Evolutionary conservation across 2,797 vertebrate species (phyloP).

Genomic region (Babyrousa celebensis): DNA sequence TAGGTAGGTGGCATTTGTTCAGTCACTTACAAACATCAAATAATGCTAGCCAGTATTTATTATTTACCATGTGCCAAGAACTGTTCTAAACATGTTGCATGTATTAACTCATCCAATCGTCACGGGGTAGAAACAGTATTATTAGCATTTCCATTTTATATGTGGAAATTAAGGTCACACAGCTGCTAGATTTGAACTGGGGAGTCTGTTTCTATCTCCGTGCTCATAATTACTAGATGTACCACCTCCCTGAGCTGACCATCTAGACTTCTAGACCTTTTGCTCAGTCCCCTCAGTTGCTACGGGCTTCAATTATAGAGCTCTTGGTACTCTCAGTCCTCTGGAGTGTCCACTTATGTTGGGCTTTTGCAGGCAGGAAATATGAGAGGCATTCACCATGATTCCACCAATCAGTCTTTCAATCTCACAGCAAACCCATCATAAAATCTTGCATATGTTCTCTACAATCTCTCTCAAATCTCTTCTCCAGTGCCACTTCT

Average conservation of each 20-base stretch:
- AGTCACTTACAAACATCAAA: constrained; percentile 64
- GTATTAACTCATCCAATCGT: constrained; percentile 54
- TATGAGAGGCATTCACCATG: not conserved
- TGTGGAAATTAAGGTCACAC: constrained; percentile 58
- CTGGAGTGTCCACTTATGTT: not conserved
- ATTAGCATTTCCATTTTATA: constrained; percentile 50
- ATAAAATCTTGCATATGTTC: constrained; percentile 41
- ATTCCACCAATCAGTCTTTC: constrained; percentile 1
- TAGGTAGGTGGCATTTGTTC: not conserved
- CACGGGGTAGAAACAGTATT: not conserved
- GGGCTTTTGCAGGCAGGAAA: constrained; percentile 26
- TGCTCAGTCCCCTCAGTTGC: constrained; percentile 24
- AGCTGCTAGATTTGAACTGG: constrained; percentile 55
- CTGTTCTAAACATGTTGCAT: constrained; percentile 50
- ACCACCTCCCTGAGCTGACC: constrained; percentile 20
- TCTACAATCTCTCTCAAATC: constrained; percentile 53
- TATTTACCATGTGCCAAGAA: constrained; percentile 53
- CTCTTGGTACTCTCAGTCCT: constrained; percentile 24
- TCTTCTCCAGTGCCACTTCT: not conserved
- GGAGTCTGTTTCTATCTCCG: not conserved
- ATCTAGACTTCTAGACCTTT: constrained; percentile 15
- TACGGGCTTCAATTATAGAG: constrained; percentile 37
- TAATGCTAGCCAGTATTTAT: constrained; percentile 59
- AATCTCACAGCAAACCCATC: not conserved
- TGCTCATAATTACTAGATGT: constrained; percentile 40